phyloP scores from a whole-genome alignment of 2,113 vertebrate species.

The Malurus cyaneus region DNA sequence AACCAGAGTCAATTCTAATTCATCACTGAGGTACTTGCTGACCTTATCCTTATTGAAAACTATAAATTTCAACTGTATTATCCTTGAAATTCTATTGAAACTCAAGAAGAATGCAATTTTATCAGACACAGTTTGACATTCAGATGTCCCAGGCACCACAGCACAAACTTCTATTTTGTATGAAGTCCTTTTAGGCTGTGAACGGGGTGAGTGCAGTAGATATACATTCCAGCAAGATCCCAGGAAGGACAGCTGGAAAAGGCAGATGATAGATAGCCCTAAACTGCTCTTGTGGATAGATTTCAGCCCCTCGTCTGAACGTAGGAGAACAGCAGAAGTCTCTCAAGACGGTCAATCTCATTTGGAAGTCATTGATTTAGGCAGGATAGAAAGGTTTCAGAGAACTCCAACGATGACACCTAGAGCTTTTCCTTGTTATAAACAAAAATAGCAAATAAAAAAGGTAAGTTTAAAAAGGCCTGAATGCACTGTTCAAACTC shows the following conservation, averaged over 20 bases:
- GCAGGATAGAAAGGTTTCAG: background rate
- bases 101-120: constrained; percentile 32
- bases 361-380: background rate
- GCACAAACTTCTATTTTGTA: background rate
- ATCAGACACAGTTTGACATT: constrained; percentile 22
- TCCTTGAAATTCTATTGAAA: constrained; percentile 38
- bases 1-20: constrained; percentile 33
- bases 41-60: constrained; percentile 53
- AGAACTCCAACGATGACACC: background rate
- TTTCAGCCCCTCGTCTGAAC: background rate
- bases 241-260: background rate
- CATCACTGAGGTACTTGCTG: constrained; percentile 4
- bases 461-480: background rate
- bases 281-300: background rate
- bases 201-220: background rate
- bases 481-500: background rate
- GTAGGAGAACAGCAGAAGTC: background rate
- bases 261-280: background rate
- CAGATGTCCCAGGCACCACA: background rate
- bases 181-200: background rate
- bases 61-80: constrained; percentile 61
- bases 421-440: background rate
- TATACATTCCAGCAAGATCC: background rate
- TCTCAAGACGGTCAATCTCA: background rate
- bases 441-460: background rate